phyloP scores from a whole-genome alignment of 2,797 vertebrate species.

The Carapus acus region DNA sequence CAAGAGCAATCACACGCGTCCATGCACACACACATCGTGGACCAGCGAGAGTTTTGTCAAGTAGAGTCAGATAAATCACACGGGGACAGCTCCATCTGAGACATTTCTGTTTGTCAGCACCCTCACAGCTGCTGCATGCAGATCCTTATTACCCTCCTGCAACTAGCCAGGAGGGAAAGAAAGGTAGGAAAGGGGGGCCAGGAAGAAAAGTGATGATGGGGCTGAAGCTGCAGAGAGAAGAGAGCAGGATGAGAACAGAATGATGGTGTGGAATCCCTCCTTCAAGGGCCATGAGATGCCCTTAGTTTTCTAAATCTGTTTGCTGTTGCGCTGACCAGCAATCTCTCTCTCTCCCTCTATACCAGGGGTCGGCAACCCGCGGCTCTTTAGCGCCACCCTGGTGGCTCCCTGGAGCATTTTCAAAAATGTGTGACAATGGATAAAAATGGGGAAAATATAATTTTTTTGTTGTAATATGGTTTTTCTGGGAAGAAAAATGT shows the following conservation, averaged over 20 bases:
- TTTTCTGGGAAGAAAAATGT: no score
- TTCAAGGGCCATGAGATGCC: conserved; percentile 30
- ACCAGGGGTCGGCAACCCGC: no score
- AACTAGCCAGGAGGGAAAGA: conserved; percentile 39
- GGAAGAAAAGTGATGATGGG: conserved; percentile 27
- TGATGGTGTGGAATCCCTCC: conserved; percentile 43
- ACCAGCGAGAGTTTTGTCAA: conserved; percentile 42
- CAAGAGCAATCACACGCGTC: conserved; percentile 9
- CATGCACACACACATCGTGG: conserved; percentile 29
- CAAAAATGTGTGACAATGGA: no score
- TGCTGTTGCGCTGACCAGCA: conserved; percentile 32
- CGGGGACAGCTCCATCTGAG: conserved; percentile 62
- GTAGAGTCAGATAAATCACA: conserved; percentile 65
- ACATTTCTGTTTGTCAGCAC: conserved; percentile 70
- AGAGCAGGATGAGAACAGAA: conserved; percentile 31
- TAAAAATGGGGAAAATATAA: no score
- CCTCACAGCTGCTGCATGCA: conserved; percentile 67
- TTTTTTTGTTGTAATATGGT: no score
- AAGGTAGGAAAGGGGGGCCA: conserved; percentile 3
- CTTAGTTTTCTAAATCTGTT: conserved; percentile 41
- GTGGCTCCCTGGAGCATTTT: no score
- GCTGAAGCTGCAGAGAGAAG: conserved; percentile 30
- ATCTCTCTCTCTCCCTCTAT: conserved; percentile 19
- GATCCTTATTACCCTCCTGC: conserved; percentile 62
- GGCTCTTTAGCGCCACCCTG: no score